phyloP scores from a whole-genome alignment of 1,140 invertebrate species.

The Aphaenogaster floridana region DNA sequence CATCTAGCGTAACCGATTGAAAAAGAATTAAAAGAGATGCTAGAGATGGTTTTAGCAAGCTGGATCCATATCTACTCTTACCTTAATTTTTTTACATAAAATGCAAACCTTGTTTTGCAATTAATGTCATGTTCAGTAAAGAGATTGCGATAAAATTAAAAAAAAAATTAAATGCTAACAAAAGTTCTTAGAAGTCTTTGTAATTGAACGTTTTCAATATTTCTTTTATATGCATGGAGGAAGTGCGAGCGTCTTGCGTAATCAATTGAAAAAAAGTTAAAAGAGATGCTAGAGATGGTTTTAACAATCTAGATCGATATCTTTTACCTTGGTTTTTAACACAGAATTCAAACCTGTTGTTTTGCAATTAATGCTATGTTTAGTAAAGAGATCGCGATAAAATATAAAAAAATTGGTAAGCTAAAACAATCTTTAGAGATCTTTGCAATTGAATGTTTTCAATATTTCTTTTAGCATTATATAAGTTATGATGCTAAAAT shows the following conservation, averaged over 20 bases:
- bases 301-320: background rate
- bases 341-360: background rate
- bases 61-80: background rate
- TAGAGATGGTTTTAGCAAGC: background rate
- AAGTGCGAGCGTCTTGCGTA: constrained; percentile 6
- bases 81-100: background rate
- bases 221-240: background rate
- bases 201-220: no score
- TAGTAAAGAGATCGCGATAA: background rate
- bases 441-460: background rate
- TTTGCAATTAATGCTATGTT: background rate
- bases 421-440: background rate
- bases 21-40: background rate
- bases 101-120: background rate
- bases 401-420: background rate
- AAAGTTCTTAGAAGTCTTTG: no score
- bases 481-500: background rate
- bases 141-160: background rate
- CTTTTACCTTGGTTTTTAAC: background rate
- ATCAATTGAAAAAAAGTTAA: background rate
- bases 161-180: no score
- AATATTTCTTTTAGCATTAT: background rate
- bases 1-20: background rate
- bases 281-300: background rate
- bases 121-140: background rate